Base-by-base conservation (phyloP, 2,888 invertebrate species). In the Pherbina coryleti region DNA sequence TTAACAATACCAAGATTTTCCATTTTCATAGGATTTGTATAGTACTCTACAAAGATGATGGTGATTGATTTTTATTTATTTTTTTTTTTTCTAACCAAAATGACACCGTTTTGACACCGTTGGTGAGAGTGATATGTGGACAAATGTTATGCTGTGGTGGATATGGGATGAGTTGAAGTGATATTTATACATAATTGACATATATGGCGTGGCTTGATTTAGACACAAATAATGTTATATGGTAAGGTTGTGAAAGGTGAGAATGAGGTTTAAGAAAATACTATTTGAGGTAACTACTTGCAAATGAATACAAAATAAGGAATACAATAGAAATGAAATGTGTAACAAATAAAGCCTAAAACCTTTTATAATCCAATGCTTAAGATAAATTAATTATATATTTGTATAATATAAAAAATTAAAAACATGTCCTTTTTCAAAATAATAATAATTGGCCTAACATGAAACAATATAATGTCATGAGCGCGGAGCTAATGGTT, bases 81-180 rank as follows among this genome's bases (percentile, higher is more conserved):
- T 60, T 22, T 22, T 55, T 55, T 22, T 9, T 1, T n/a, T 25
- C 44, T 22, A 14, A 17, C 28, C 62, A 70, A 70, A 67, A 72
- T 79, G 79, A 79, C 79, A 79, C 75, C 77, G 57, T 51, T 25
- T 28, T 53, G 75, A 75, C 67, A 75, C 75, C 77, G 72, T 67
- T 76, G 72, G 53, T 73, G 44, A 77, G 64, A 64, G 74, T 77
- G 79, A 74, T 62, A 11, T 70, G 44, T 44, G 31, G 73, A 34
- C 62, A 34, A 5, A 17, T 66, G 66, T 22, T 9, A 28, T 14
- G 44, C 31, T 71, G 51, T 49, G 51, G 5, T 25, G 37, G 31
- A 19, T 11, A 37, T 31, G 25, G 51, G 44, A 49, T 74, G 51
- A 74, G 44, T 25, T 37, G n/a, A 62, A 51, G 31, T 62, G 64